Base-by-base conservation (phyloP, 2,888 invertebrate species). In the Romanomermis culicivorax region DNA sequence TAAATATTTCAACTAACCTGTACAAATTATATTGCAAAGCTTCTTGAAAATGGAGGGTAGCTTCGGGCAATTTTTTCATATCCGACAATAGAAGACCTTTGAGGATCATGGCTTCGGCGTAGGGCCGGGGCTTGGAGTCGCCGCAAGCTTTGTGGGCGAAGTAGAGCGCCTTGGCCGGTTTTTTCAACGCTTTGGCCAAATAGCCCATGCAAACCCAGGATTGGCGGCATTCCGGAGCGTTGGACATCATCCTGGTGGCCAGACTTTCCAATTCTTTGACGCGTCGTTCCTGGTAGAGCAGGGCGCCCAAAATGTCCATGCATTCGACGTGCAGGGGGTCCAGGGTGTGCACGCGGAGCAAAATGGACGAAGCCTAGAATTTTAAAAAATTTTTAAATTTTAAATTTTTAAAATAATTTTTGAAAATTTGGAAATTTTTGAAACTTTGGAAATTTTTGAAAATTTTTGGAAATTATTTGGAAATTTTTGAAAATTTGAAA, bases 161-260 rank as follows among this genome's bases (percentile, higher is more conserved):
- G 60, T 70, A 70, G 14, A 70, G 64, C 20, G 70, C 67, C 56
- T 66, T 63, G 36, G 62, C 57, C 47, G 61, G 61, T 56, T 66
- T 67, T 49, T 65, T 63, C 11, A 62, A 62, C 24, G 63, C 60
- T 47, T 69, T 56, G 42, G 67, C 64, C 56, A 62, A 65, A 62
- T 69, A 70, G n/a, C 70, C 70, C 55, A 68, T 64, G 30, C 67
- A 67, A 30, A 69, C 63, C 71, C 71, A 71, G 1, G 70, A 64
- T 56, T 70, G 69, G 36, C 69, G 64, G 3, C 64, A 60, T 20
- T 59, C 57, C 27, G 69, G 69, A 29, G 65, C 63, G 14, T 66
- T 64, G 14, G 61, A 59, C 64, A 69, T 64, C 56, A 70, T 54
- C 56, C 65, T 64, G 53, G 64, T 64, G n/a, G 68, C 64, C 29